phyloP scores from a whole-genome alignment of 1,140 invertebrate genomes.

The Phenacoccus solenopsis region DNA sequence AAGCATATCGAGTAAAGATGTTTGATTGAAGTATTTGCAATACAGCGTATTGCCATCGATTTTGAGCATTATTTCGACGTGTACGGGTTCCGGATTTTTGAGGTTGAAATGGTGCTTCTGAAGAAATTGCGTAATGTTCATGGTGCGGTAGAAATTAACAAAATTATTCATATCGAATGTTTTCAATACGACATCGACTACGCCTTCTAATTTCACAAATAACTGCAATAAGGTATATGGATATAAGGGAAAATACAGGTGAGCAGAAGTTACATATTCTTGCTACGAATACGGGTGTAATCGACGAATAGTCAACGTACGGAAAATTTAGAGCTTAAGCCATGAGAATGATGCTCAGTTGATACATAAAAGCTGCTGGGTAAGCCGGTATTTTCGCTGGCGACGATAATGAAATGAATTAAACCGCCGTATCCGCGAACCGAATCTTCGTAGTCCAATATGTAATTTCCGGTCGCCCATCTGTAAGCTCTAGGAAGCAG shows the following conservation, averaged over 20 bases:
- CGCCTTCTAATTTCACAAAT: slow-evolving; percentile 43
- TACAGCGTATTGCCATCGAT: slow-evolving; percentile 44
- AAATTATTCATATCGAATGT: slow-evolving; percentile 27
- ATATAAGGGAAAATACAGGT: too few species aligned
- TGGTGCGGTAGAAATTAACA: slow-evolving; percentile 23
- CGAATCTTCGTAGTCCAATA: slow-evolving; percentile 47
- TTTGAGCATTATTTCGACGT: slow-evolving; percentile 43
- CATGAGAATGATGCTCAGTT: slow-evolving; percentile 44
- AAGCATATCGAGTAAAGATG: slow-evolving; percentile 35
- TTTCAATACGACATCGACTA: slow-evolving; percentile 30
- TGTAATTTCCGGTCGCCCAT: slow-evolving; percentile 48
- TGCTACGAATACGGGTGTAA: background rate
- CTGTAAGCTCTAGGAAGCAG: slow-evolving; percentile 36
- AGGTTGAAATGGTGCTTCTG: background rate
- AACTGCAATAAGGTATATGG: slow-evolving; percentile 32
- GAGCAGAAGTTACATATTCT: background rate
- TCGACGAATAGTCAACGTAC: slow-evolving; percentile 33
- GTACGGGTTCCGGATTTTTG: slow-evolving; percentile 37
- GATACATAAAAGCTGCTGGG: slow-evolving; percentile 45
- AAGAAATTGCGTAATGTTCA: slow-evolving; percentile 32
- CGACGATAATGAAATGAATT: slow-evolving; percentile 44
- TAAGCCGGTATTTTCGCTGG: slow-evolving; percentile 44
- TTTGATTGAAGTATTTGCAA: slow-evolving; percentile 43
- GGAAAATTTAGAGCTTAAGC: slow-evolving; percentile 39
- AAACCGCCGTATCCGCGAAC: slow-evolving; percentile 44